phyloP scores from a whole-genome alignment of 2,113 vertebrate genomes.

The Anas platyrhynchos region DNA sequence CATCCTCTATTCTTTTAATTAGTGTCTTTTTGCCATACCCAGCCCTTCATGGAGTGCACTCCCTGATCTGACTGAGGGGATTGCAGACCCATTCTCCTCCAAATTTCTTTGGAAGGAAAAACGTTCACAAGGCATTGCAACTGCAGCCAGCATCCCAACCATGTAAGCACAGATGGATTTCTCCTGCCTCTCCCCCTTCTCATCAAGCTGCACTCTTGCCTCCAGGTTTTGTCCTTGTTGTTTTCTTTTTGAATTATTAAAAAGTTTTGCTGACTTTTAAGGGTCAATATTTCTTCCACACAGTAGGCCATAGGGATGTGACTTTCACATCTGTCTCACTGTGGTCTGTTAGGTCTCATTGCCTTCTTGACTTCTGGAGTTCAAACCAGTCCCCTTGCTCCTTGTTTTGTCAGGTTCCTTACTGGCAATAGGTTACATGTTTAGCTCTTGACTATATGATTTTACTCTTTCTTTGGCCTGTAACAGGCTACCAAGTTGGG shows the following conservation, averaged over 20 bases:
- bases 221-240: neutral
- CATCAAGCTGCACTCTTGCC: neutral
- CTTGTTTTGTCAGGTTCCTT: neutral
- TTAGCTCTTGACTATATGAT: neutral
- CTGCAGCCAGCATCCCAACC: fast-evolving
- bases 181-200: neutral
- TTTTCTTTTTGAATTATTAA: conserved; percentile 6
- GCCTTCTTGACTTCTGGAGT: neutral
- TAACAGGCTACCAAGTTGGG: neutral
- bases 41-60: neutral
- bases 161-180: neutral
- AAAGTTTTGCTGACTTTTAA: neutral
- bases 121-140: fast-evolving
- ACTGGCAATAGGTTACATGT: neutral
- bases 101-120: neutral
- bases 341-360: neutral
- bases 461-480: neutral
- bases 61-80: neutral
- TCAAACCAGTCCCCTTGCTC: neutral
- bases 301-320: neutral
- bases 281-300: neutral
- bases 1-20: neutral
- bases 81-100: neutral
- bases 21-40: neutral
- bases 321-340: neutral